Evolutionary conservation across 2,888 invertebrate species (phyloP).

Genomic region (Rhynchonema sp.): DNA sequence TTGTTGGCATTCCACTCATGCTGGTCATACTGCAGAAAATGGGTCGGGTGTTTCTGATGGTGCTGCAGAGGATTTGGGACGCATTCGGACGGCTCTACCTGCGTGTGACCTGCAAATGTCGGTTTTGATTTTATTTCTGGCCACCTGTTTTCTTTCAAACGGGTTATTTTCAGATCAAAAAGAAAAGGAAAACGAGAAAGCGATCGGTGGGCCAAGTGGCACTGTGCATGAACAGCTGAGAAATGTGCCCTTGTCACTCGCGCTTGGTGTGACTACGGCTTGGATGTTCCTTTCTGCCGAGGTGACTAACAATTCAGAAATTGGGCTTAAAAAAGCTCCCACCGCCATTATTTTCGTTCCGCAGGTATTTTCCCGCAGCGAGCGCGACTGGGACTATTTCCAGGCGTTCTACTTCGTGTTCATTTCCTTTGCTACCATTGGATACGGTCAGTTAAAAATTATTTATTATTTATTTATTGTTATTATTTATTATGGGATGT

Average conservation of each 20-base stretch:
- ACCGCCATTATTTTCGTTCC: too few relatives aligned
- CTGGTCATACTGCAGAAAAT: not conserved
- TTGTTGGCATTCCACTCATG: not conserved
- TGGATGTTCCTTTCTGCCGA: conserved; percentile 68
- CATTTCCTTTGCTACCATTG: conserved; percentile 82
- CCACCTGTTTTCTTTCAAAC: too few relatives aligned
- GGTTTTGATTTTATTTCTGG: too few relatives aligned
- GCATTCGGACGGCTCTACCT: too few relatives aligned
- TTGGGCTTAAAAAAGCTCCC: too few relatives aligned
- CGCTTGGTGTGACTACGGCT: conserved; percentile 53
- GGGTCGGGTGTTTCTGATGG: not conserved
- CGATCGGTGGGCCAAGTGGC: not conserved
- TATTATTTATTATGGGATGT: too few relatives aligned
- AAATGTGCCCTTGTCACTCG: conserved; percentile 70
- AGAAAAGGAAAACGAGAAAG: too few relatives aligned
- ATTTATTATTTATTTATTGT: not conserved
- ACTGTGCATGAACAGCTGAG: not conserved
- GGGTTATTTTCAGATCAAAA: too few relatives aligned
- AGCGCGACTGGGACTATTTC: conserved; percentile 58
- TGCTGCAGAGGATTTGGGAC: too few relatives aligned
- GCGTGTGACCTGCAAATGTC: too few relatives aligned
- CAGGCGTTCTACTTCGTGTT: conserved; percentile 86
- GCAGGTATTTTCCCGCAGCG: conserved; percentile 26
- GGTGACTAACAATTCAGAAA: too few relatives aligned
- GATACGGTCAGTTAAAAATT: conserved; percentile 32